Conservation (phyloP, 2,888 invertebrate species). For the Pharmacophagus antenor region DNA sequence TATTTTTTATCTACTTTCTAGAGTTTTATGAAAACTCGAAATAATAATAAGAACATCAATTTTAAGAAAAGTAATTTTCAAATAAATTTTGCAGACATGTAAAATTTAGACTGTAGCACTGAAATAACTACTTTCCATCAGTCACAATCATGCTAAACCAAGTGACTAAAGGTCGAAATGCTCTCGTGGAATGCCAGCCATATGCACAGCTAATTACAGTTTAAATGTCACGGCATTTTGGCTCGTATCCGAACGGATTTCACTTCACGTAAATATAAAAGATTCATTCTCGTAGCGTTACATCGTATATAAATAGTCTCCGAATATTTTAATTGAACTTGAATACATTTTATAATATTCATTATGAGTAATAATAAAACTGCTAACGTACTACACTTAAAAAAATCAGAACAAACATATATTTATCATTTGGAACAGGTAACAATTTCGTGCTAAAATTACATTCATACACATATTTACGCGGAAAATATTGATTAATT, state of each 20-base stretch:
- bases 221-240: slow-evolving; percentile 30
- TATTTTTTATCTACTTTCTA: background rate
- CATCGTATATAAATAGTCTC: background rate
- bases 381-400: too few relatives aligned
- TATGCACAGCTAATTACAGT: slow-evolving; percentile 28
- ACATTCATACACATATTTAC: too few relatives aligned
- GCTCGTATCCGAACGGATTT: slow-evolving; percentile 28
- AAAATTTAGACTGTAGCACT: background rate
- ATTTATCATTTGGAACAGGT: too few relatives aligned
- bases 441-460: too few relatives aligned
- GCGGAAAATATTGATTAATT: too few relatives aligned
- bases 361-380: too few relatives aligned
- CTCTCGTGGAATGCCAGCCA: slow-evolving; percentile 23
- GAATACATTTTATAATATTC: too few relatives aligned
- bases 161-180: slow-evolving; percentile 23
- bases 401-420: too few relatives aligned
- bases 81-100: background rate
- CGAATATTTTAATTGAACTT: background rate
- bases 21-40: background rate
- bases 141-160: slow-evolving; percentile 15
- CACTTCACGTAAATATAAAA: slow-evolving; percentile 14
- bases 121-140: slow-evolving; percentile 19
- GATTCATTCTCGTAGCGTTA: slow-evolving; percentile 7
- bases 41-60: too few relatives aligned
- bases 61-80: too few relatives aligned